Conservation (phyloP, 2,113 vertebrate species). For the Ailurus styani region DNA sequence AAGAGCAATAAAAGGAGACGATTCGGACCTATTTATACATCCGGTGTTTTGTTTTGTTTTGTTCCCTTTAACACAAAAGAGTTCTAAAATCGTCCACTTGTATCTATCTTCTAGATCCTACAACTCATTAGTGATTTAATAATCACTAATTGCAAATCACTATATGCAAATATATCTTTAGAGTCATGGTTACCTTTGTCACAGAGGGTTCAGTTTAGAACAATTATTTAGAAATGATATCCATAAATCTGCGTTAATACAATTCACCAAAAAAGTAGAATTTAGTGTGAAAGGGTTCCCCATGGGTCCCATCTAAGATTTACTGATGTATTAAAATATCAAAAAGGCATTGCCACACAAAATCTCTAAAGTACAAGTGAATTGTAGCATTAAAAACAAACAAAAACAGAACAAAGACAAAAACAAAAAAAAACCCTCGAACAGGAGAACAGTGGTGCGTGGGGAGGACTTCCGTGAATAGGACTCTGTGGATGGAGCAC, state of each 20-base stretch:
- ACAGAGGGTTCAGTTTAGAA: not conserved
- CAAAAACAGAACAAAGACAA: not conserved
- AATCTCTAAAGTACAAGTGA: not conserved
- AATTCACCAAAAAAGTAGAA: not conserved
- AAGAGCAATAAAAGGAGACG: conserved; percentile 3
- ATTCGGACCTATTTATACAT: not conserved
- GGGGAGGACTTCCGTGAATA: rapidly evolving
- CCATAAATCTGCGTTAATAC: not conserved
- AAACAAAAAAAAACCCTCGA: not conserved
- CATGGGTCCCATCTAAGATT: not conserved
- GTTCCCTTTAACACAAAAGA: not conserved
- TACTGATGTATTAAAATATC: not conserved
- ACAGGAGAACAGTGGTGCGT: not conserved
- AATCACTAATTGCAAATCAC: too few species aligned
- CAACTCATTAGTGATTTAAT: not conserved
- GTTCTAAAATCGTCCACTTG: not conserved
- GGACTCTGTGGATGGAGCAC: rapidly evolving
- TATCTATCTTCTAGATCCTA: not conserved
- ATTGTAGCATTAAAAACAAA: not conserved
- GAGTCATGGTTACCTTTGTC: not conserved
- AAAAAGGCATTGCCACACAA: not conserved
- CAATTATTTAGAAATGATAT: not conserved
- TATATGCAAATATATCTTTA: not conserved
- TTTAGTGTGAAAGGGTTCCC: not conserved
- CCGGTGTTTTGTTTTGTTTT: not conserved